Percentiles rank a stretch among this genome's conserved stretches.
phyloP scores from a whole-genome alignment of 35 echinoderm and acorn worm genomes.

The Hemicentrotus pulcherrimus region DNA sequence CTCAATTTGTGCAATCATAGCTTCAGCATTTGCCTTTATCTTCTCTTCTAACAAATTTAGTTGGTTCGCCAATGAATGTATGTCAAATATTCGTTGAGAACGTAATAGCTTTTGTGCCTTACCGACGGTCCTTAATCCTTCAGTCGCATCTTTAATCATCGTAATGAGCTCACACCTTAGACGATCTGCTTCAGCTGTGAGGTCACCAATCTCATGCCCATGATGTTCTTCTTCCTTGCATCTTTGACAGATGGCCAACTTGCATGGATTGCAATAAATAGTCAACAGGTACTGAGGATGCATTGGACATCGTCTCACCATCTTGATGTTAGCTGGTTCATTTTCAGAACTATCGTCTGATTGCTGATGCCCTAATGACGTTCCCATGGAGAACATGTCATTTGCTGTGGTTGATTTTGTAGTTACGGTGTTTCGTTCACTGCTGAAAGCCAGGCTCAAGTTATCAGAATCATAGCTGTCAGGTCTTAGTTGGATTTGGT shows the following conservation, averaged over 20 bases:
- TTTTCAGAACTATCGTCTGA: neutral
- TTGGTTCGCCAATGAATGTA: neutral
- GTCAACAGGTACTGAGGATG: neutral
- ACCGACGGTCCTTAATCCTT: neutral
- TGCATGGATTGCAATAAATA: neutral
- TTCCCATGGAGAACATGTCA: neutral
- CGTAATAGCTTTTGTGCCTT: neutral
- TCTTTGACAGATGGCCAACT: neutral
- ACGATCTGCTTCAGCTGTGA: neutral
- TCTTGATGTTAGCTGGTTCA: neutral
- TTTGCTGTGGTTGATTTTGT: neutral
- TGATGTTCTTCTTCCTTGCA: slow-evolving; percentile 17
- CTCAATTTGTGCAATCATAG: slow-evolving; percentile 12
- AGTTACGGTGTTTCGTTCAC: slow-evolving; percentile 20
- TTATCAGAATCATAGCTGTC: neutral
- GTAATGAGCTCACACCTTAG: neutral
- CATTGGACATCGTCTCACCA: neutral
- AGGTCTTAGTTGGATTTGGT: neutral
- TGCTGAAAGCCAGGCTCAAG: neutral
- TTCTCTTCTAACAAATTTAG: neutral
- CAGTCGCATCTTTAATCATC: neutral
- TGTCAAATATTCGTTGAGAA: neutral
- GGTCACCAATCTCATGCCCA: neutral
- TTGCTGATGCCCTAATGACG: neutral
- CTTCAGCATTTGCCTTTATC: slow-evolving; percentile 4